Evolutionary conservation across 37 sponge, comb jelly and placozoan genomes (phyloP), one percentile per base, ranked within the genome.

Genomic region (Amphimedon queenslandica): DNA sequence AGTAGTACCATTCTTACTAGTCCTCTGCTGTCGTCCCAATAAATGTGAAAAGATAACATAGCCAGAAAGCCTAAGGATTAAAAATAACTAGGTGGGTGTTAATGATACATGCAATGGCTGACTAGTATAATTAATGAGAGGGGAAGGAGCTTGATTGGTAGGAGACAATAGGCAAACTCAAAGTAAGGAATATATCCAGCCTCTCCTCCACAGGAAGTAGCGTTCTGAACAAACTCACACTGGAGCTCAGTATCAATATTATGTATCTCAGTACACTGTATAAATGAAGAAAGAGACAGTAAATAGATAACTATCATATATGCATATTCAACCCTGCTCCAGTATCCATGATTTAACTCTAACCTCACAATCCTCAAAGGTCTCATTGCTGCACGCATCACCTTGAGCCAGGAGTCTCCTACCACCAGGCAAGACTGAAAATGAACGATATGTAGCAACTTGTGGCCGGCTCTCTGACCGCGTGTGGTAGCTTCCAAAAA

Each of bases 21-120:
- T 98, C 99, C 53, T 98, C 95, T 21, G 99, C 99, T 58, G 95
- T 94, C 1, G 94, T 74, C 41, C 91, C 99, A 53, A 98, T 71
- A 34, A 86, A 83, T 3, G 94, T 75, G 64, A 98, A 94, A 11
- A 98, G 90, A 70, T 81, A 86, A 0, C 82, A 38, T 29, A 95
- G 75, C 99, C 99, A 98, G 0, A 92, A 2, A 60, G 88, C 92
- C 94, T 93, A 80, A 0, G 53, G n/a, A n/a, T n/a, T n/a, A n/a
- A n/a, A n/a, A n/a, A n/a, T n/a, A n/a, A n/a, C n/a, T n/a, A n/a
- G n/a, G n/a, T n/a, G n/a, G n/a, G n/a, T n/a, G n/a, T n/a, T n/a
- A n/a, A n/a, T 13, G n/a, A 58, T 24, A 25, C 4, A 74, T 11
- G 33, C 8, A 72, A 55, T 3, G 1, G 18, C n/a, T n/a, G n/a